phyloP scores from a whole-genome alignment of 2,888 invertebrate genomes.

The Agrilus biguttatus region DNA sequence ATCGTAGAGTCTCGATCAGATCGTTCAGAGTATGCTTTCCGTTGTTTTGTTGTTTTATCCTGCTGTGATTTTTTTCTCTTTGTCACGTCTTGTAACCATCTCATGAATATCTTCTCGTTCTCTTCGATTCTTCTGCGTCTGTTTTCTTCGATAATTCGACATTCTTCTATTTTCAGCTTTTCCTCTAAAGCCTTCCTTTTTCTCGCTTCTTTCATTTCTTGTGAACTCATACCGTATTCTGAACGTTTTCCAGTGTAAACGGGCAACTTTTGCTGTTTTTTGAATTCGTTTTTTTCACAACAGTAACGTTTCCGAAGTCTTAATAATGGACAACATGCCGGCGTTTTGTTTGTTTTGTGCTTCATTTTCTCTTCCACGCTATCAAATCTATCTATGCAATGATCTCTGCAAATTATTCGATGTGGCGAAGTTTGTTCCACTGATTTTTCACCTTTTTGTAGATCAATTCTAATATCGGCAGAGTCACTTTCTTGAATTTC shows the following conservation, averaged over 20 bases:
- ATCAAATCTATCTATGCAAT: conserved; percentile 25
- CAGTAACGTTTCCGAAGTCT: conserved; percentile 26
- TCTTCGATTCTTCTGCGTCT: conserved; percentile 24
- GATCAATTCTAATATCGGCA: no score
- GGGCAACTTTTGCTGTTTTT: conserved; percentile 29
- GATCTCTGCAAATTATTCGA: conserved; percentile 23
- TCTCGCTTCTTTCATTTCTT: conserved; percentile 29
- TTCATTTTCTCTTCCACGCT: conserved; percentile 18
- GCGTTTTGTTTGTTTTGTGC: not conserved
- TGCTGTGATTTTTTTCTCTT: conserved; percentile 12
- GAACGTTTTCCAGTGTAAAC: conserved; percentile 37
- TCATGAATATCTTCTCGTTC: conserved; percentile 38
- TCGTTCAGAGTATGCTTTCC: not conserved
- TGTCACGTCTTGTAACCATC: conserved; percentile 33
- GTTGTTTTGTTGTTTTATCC: conserved; percentile 1
- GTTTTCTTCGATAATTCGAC: conserved; percentile 30
- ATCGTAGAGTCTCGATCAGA: not conserved
- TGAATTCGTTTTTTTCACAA: conserved; percentile 29
- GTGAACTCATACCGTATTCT: conserved; percentile 37
- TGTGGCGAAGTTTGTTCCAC: not conserved
- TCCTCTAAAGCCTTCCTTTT: conserved; percentile 27
- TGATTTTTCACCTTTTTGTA: not conserved
- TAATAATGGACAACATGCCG: conserved; percentile 21
- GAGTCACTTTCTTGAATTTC: not conserved
- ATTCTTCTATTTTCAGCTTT: conserved; percentile 29